Conservation (phyloP, 2,888 invertebrate species). For the Lasioglossum leucozonium region DNA sequence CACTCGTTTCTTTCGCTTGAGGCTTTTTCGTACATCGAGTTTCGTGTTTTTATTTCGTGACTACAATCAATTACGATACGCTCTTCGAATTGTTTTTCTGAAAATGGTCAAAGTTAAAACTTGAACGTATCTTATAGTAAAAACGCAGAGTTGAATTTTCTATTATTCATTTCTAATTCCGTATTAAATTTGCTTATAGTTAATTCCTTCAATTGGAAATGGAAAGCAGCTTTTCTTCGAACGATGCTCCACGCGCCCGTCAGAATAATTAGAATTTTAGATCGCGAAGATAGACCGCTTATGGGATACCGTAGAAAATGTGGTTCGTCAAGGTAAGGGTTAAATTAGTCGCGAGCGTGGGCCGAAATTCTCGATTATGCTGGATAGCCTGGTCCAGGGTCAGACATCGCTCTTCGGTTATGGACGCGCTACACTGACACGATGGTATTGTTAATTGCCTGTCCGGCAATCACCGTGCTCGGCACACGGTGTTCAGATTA, state of each 20-base stretch:
- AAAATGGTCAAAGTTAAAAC: too few relatives aligned
- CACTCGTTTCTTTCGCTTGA: background rate
- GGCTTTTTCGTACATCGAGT: background rate
- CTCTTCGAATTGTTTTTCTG: too few relatives aligned
- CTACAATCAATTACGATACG: too few relatives aligned
- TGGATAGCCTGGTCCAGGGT: background rate
- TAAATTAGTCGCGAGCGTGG: background rate
- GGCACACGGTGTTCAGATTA: constrained; percentile 62
- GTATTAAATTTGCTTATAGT: too few relatives aligned
- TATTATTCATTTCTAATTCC: too few relatives aligned
- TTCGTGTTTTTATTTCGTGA: too few relatives aligned
- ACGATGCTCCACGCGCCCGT: too few relatives aligned
- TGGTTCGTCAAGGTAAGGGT: background rate
- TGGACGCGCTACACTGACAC: constrained; percentile 38
- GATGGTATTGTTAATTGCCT: constrained; percentile 64
- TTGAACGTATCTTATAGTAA: too few relatives aligned
- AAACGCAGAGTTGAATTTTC: too few relatives aligned
- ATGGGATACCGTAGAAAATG: background rate
- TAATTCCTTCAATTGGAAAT: too few relatives aligned
- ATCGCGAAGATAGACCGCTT: background rate
- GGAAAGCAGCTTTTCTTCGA: too few relatives aligned
- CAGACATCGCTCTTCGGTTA: constrained; percentile 45
- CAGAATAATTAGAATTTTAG: too few relatives aligned
- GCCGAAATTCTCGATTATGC: constrained; percentile 9
- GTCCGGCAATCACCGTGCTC: constrained; percentile 56